phyloP scores from a whole-genome alignment of 2,888 invertebrate species.

The Epinotia nisella region DNA sequence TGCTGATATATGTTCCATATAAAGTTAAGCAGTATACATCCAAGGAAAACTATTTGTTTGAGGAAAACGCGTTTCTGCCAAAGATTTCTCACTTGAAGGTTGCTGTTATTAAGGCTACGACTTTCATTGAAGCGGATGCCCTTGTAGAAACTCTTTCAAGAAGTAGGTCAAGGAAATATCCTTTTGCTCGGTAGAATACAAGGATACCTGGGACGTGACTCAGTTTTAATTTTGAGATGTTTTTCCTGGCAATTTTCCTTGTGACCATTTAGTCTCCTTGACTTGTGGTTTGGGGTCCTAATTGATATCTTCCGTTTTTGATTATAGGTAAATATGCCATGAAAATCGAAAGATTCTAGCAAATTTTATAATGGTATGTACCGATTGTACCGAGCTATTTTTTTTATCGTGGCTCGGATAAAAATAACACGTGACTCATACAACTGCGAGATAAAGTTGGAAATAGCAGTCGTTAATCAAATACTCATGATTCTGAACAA shows the following conservation, averaged over 20 bases:
- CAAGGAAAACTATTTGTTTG: neutral
- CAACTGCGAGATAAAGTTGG: neutral
- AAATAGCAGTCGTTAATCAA: neutral
- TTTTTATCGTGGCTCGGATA: neutral
- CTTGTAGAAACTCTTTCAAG: constrained; percentile 34
- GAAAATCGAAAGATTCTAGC: neutral
- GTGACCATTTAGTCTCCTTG: constrained; percentile 44
- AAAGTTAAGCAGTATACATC: neutral
- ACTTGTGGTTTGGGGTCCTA: neutral
- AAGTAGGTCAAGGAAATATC: constrained; percentile 65
- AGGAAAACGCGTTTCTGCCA: constrained; percentile 17
- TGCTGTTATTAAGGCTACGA: constrained; percentile 30
- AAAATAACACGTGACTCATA: constrained; percentile 1
- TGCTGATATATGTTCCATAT: neutral
- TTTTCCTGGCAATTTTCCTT: constrained; percentile 54
- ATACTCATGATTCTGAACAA: neutral
- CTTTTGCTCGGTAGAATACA: constrained; percentile 50
- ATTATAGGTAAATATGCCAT: neutral
- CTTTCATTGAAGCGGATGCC: constrained; percentile 31
- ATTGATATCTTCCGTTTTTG: neutral
- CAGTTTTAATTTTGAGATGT: constrained; percentile 41
- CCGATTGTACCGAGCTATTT: neutral
- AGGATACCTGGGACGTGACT: constrained; percentile 53
- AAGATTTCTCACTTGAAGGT: constrained; percentile 32
- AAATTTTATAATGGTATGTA: neutral